phyloP scores from a whole-genome alignment of 2,888 invertebrate genomes.

The Odiellus spinosus region DNA sequence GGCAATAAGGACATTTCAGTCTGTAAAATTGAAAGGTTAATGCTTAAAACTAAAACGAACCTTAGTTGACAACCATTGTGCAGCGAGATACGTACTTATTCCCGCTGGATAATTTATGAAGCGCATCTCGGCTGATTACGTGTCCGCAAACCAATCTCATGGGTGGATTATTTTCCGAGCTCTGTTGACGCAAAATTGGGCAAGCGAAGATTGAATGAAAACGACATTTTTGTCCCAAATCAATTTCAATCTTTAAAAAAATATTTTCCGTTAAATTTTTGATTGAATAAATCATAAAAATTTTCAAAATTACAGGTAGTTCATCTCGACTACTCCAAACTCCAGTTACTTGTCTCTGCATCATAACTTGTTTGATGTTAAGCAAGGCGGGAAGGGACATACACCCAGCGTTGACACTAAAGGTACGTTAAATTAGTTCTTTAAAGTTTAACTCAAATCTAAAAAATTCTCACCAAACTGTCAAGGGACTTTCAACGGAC shows the following conservation, averaged over 20 bases:
- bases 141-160: constrained; percentile 95
- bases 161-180: constrained; percentile 88
- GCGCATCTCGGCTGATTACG: constrained; percentile 91
- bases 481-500: constrained; percentile 73
- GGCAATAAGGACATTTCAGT: constrained; percentile 97
- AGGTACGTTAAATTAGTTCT: constrained; percentile 16
- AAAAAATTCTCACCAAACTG: constrained; percentile 48
- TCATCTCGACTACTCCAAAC: constrained; percentile 89
- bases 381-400: constrained; percentile 83
- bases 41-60: background rate
- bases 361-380: constrained; percentile 83
- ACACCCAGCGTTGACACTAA: constrained; percentile 74
- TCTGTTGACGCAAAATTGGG: constrained; percentile 91
- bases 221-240: constrained; percentile 71
- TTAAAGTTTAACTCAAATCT: too few species aligned
- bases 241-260: constrained; percentile 66
- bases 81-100: constrained; percentile 50
- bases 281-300: background rate
- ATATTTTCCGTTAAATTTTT: background rate
- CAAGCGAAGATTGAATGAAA: constrained; percentile 98
- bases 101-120: constrained; percentile 81
- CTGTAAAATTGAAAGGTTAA: constrained; percentile 38
- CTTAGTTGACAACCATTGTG: background rate
- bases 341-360: constrained; percentile 69
- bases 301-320: constrained; percentile 51